Evolutionary conservation across 2,888 invertebrate species (phyloP), one percentile per base, ranked within the genome.

Genomic region (Apomyelois bistriatella): DNA sequence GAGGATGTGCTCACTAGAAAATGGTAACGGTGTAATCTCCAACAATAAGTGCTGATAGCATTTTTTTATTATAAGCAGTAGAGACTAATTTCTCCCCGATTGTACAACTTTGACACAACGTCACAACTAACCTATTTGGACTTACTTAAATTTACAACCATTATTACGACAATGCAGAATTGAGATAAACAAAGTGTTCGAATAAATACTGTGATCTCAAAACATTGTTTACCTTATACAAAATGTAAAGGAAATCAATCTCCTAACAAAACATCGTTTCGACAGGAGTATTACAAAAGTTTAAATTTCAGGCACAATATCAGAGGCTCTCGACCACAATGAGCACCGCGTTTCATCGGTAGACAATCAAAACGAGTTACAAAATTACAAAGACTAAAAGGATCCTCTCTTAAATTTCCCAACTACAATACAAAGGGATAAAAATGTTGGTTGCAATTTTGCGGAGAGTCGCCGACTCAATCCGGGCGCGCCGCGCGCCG

Each of bases 361-460:
- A 66, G 64, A 79, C 76, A 79, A 79, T 79, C 76, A 73, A 74
- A 82, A 78, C 66, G 68, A 75, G 70, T 78, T 73, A 78, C 70
- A 74, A 71, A 74, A 78, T 80, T 75, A 79, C 74, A 76, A 79
- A 80, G 79, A 79, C 76, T 74, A 70, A 73, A 77, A 68, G 72
- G 74, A 76, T 76, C 66, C 64, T 68, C 71, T 74, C 76, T 77
- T 80, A 79, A 79, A 79, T 76, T 76, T 82, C 65, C 72, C 72
- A 74, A 77, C 75, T 77, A 77, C 72, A 75, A 66, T 74, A 85
- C 82, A 87, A 85, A 83, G 82, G 79, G 82, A 85, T 83, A 85
- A 84, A 87, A 87, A 82, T 82, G 78, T 78, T 81, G 70, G 68
- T 60, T 83, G 84, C 85, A 86, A 88, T 87, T 84, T 86, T 69